Evolutionary conservation across 1,140 invertebrate genomes (phyloP), one percentile per base, ranked within the genome.

Genomic region (Heliconius hewitsoni): DNA sequence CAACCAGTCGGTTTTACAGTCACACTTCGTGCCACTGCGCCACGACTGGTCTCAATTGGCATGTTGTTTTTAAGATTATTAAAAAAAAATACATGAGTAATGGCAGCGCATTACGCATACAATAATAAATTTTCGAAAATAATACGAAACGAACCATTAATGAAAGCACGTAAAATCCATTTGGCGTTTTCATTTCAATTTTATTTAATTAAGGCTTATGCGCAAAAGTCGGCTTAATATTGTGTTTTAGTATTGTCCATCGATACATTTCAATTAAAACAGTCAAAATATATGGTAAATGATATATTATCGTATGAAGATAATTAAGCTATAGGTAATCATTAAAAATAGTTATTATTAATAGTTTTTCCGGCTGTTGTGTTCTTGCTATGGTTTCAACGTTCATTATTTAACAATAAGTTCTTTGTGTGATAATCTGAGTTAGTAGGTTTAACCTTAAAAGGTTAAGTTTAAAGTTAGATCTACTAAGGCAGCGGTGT

Each of bases 161-260:
- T 87, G 90, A 90, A 89, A 93, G 93, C 92, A 94, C 89, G 91
- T 91, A 92, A 93, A 94, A 93, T 94, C 92, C 92, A 93, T 94
- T 93, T 92, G 87, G 88, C 89, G 82, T 92, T 93, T 91, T 93
- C 91, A 93, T 93, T 93, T 93, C 91, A 93, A 93, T 94, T 92
- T 93, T 93, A 93, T 94, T 93, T 93, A 94, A 94, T 94, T 93
- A 94, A 94, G 86, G 90, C 90, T 90, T 92, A 90, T 92, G 89
- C 85, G 87, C 84, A 87, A 88, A 86, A 81, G 80, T 81, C 80
- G 70, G 76, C 81, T 76, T 83, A 80, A 83, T 83, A 77, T 83
- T 83, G 79, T 84, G 83, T 82, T 82, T 84, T 84, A 84, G 83
- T 82, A 76, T 79, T 82, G 80, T 80, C 81, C 80, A 84, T 84